Evolutionary conservation across 1,140 invertebrate species (phyloP).

Genomic region (Rhopalosiphum padi): DNA sequence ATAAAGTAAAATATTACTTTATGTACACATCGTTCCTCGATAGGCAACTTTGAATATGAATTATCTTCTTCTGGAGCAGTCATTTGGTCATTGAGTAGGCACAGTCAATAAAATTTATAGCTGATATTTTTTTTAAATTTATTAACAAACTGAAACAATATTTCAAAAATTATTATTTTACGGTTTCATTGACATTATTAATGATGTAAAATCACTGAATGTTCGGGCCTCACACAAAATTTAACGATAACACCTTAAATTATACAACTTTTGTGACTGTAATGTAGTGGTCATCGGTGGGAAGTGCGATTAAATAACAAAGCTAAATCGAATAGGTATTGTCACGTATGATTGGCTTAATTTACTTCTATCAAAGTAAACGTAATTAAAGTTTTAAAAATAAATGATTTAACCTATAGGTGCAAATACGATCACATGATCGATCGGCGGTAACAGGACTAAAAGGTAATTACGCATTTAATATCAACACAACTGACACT

Average conservation of each 20-base stretch:
- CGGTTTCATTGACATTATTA: not conserved
- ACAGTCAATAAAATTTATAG: not conserved
- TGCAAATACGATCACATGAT: not conserved
- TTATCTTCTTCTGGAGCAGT: slow-evolving; percentile 75
- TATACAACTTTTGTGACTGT: not conserved
- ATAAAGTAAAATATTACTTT: slow-evolving; percentile 68
- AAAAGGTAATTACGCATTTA: not conserved
- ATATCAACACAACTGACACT: not conserved
- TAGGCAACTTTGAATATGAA: slow-evolving; percentile 86
- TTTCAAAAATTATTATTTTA: not conserved
- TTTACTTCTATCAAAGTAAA: not conserved
- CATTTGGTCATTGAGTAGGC: slow-evolving; percentile 17
- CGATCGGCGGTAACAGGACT: too few relatives aligned
- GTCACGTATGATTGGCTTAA: too few relatives aligned
- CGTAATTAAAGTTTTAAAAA: not conserved
- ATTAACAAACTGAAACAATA: too few relatives aligned
- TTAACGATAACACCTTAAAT: not conserved
- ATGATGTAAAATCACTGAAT: not conserved
- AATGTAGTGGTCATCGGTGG: not conserved
- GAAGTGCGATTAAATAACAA: not conserved
- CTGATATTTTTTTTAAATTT: not conserved
- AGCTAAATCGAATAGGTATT: not conserved
- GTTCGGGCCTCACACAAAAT: not conserved
- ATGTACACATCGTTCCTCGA: slow-evolving; percentile 90
- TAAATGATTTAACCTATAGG: not conserved